Evolutionary conservation across 2,113 vertebrate species (phyloP).

Genomic region (Conger conger): DNA sequence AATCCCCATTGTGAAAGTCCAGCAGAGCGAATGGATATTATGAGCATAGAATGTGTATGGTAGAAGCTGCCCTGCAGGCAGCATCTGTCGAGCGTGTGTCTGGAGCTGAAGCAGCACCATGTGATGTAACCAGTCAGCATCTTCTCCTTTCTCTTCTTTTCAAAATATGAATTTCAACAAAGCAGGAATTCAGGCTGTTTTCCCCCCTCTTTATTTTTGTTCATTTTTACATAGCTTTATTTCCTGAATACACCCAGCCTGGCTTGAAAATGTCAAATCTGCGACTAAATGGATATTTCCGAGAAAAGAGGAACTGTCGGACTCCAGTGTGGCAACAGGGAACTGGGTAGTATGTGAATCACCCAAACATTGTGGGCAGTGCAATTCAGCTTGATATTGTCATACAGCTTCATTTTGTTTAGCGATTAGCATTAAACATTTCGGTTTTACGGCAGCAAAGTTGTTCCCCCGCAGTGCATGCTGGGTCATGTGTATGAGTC

Average conservation of each 20-base stretch:
- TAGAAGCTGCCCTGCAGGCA: background rate
- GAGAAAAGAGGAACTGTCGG: background rate
- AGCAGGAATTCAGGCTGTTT: background rate
- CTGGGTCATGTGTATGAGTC: too few relatives aligned
- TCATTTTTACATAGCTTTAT: background rate
- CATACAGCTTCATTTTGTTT: background rate
- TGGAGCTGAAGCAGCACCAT: background rate
- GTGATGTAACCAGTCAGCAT: background rate
- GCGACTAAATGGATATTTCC: background rate
- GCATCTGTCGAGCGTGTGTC: background rate
- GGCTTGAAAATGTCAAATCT: background rate
- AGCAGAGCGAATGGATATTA: background rate
- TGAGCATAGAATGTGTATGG: background rate
- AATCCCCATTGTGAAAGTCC: background rate
- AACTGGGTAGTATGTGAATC: background rate
- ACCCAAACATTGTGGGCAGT: background rate
- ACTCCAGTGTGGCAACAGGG: background rate
- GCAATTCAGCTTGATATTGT: background rate
- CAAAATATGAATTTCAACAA: background rate
- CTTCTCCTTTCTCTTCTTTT: background rate
- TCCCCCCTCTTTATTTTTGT: background rate
- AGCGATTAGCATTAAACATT: too few relatives aligned
- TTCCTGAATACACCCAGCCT: background rate
- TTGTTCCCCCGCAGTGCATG: too few relatives aligned
- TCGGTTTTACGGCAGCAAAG: too few relatives aligned